Conservation (phyloP, 2,113 vertebrate genomes). For the Muscicapa adusta region DNA sequence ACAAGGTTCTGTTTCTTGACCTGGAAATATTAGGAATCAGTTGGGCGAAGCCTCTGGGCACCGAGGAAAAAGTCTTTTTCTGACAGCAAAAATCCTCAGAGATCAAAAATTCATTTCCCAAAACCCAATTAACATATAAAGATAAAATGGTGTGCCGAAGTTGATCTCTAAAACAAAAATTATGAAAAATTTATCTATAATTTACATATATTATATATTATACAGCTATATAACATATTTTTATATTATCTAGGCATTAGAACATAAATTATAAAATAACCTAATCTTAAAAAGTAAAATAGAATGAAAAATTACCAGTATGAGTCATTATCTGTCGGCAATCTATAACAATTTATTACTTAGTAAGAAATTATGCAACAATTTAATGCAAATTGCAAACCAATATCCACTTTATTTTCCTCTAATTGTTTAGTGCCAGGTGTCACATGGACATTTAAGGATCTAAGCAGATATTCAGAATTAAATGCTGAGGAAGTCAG, state of each 20-base stretch:
- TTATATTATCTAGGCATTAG: not conserved
- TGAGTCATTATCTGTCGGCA: not conserved
- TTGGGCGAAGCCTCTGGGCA: not conserved
- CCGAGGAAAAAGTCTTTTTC: not conserved
- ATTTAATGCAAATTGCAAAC: not conserved
- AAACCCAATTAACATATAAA: not conserved
- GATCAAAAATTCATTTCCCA: not conserved
- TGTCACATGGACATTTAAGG: not conserved
- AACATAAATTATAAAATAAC: not conserved
- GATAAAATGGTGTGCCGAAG: not conserved
- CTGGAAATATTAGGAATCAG: not conserved
- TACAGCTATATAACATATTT: not conserved
- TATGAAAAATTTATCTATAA: no score
- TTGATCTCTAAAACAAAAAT: not conserved
- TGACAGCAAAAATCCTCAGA: not conserved
- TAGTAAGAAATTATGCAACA: not conserved
- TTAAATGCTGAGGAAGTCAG: not conserved
- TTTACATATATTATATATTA: not conserved
- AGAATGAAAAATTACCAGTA: not conserved
- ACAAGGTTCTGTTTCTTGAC: not conserved
- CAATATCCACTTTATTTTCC: rapidly evolving
- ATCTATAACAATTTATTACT: not conserved
- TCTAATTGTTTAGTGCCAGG: not conserved
- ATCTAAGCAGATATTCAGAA: not conserved
- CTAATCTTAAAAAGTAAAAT: not conserved